Evolutionary conservation across 2,888 invertebrate species (phyloP), one percentile per base, ranked within the genome.

Genomic region (Papilio elwesi): DNA sequence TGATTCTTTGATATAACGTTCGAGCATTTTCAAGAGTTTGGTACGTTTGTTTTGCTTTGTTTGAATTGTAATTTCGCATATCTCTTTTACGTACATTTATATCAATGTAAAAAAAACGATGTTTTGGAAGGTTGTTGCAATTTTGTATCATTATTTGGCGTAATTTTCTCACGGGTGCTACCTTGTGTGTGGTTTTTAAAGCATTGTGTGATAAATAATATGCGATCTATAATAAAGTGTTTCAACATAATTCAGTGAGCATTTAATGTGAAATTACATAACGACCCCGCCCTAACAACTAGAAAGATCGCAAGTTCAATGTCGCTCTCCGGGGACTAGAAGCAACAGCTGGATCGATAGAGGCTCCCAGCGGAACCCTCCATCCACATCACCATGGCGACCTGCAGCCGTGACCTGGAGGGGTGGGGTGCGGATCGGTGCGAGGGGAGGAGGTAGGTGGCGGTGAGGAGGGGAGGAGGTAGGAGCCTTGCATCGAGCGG

Each of bases 331-430:
- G 82, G 85, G 84, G 76, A 84, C 83, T 79, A 79, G 83, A 84
- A 86, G 90, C 90, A 91, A 91, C 92, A 92, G 90, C 90, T 90
- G 87, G 88, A 91, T 92, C 89, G 90, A 90, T 90, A 84, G 83
- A 86, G 88, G 84, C 85, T 82, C 80, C 82, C 80, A 81, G 83
- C 78, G 80, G 76, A 80, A 82, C 82, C 82, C 80, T 77, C 81
- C 78, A 75, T 77, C 80, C 78, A 75, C 82, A 81, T 85, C 83
- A 79, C 81, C 84, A 85, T 84, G 81, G 81, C 86, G 86, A 86
- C 87, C 86, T 89, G 91, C 88, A 91, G 85, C 92, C 90, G 79
- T 91, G 93, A 92, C 90, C 92, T 89, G 91, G 85, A 86, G 85
- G 84, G 81, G 81, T 78, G 74, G 80, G 74, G 81, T 63, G 75